Conservation (phyloP, 1,140 invertebrate species). For the Mactra quadrangularis region DNA sequence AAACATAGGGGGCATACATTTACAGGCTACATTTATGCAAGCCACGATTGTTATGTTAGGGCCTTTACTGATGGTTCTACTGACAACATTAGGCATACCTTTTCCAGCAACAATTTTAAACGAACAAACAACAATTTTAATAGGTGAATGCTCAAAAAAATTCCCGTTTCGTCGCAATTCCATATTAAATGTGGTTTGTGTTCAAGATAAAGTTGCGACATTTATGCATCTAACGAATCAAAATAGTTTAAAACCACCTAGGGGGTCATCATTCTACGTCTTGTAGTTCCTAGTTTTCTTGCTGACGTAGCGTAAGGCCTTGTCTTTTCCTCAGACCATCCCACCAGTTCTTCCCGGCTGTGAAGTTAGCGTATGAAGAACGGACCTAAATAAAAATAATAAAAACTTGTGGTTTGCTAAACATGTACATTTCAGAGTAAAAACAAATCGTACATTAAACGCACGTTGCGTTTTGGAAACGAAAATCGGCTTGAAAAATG, state of each 20-base stretch:
- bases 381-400: no score
- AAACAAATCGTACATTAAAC: no score
- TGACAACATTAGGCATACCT: not conserved
- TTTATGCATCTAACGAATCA: not conserved
- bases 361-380: conserved; percentile 45
- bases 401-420: no score
- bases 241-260: conserved; percentile 44
- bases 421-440: no score
- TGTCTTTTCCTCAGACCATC: conserved; percentile 17
- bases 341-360: conserved; percentile 57
- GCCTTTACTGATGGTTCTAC: conserved; percentile 11
- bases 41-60: conserved; percentile 37
- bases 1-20: conserved; percentile 42
- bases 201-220: not conserved
- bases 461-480: no score
- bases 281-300: conserved; percentile 4
- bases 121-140: conserved; percentile 1
- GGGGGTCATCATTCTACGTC: conserved; percentile 43
- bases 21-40: conserved; percentile 40
- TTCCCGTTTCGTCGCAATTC: conserved; percentile 56
- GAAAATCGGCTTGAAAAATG: no score
- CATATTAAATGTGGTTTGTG: conserved; percentile 45
- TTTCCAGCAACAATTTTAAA: not conserved
- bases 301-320: conserved; percentile 21
- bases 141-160: conserved; percentile 32